These are phyloP conservation scores for Chironomus tentans DNA, from an alignment of 2,888 invertebrate species.

Conservation along the genomic window DNA sequence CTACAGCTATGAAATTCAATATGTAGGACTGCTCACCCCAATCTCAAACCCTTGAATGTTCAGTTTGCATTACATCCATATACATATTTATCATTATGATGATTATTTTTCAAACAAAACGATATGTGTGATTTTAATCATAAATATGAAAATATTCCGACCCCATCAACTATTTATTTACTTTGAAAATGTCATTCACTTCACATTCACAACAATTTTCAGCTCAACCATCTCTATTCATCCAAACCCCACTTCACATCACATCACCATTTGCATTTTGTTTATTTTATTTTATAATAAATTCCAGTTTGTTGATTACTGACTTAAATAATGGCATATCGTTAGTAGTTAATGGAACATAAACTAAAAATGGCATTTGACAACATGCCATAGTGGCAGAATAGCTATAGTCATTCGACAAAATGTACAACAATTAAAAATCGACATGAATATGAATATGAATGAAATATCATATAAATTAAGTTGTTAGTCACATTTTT, in stretches of 20 bases:
- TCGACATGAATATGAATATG: background rate
- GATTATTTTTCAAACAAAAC: no score
- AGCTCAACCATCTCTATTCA: background rate
- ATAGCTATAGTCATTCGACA: background rate
- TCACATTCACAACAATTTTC: no score
- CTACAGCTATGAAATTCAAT: no score
- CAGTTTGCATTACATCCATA: no score
- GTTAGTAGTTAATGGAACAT: slow-evolving; percentile 14
- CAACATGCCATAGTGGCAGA: background rate
- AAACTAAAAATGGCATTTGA: background rate
- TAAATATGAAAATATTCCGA: no score
- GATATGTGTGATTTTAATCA: no score
- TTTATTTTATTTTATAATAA: slow-evolving; percentile 9
- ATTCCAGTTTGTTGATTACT: slow-evolving; percentile 16
- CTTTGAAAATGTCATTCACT: no score
- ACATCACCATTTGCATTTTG: background rate
- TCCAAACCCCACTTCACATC: background rate
- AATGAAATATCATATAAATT: background rate
- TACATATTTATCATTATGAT: no score
- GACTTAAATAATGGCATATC: slow-evolving; percentile 20
- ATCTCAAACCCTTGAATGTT: no score
- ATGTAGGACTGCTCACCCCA: no score
- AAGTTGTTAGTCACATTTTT: background rate
- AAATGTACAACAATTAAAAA: background rate
- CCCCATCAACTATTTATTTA: no score